Evolutionary conservation across 2,113 vertebrate species (phyloP), one percentile per base, ranked within the genome.

Genomic region (Syngnathus floridae): DNA sequence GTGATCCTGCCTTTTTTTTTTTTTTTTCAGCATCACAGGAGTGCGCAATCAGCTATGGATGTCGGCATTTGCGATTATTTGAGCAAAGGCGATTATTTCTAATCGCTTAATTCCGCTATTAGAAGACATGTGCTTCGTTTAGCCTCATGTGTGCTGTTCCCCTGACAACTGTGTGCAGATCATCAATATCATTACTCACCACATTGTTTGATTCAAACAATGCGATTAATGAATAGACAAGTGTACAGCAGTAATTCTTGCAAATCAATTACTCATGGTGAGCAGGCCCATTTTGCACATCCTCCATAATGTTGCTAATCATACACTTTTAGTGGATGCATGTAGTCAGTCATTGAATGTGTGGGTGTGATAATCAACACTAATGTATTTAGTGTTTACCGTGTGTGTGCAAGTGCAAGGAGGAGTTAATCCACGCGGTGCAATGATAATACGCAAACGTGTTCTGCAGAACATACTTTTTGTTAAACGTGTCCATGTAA

Each of bases 41-140:
- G 72, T 69, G 13, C 72, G 71, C 81, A 87, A 75, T 78, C 75
- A 64, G 69, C 76, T 76, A 76, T 60, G 70, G 69, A 88, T 87
- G 80, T 82, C 83, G 76, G 62, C 67, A 48, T 80, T 84, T 60
- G 65, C 79, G 81, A 89, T 83, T 86, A 86, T 84, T 86, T 79
- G 71, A 79, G 73, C 79, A 88, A 90, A 86, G 81, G 81, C 77
- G 83, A 90, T 91, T 89, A 85, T 86, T 87, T 90, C 72, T 87
- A 88, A 90, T 88, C 82, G 73, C 82, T 87, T 90, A 88, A 89
- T 86, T 88, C 83, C 52, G 63, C 71, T 65, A 89, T 90, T 86
- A 87, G 81, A 81, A 86, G 86, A 80, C 83, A 82, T 88, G 78
- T 84, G 85, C 76, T 84, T 71, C 54, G 75, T 77, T 84, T 78